Evolutionary conservation across 2,888 invertebrate species (phyloP).

Genomic region (Scaptomyza parva): DNA sequence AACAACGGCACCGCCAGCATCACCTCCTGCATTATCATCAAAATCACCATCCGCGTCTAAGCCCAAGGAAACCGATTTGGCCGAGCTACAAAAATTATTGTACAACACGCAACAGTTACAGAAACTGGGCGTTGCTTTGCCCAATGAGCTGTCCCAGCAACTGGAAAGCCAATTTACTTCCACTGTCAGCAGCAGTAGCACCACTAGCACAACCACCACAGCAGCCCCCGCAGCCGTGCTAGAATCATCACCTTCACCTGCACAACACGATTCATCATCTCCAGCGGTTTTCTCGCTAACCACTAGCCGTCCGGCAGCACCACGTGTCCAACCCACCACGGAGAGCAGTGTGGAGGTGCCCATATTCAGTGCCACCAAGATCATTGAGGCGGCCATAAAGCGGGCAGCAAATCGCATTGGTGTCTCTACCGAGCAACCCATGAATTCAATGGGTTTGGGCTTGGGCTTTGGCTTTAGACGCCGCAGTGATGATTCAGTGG

Average conservation of each 20-base stretch:
- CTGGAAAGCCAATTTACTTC: slow-evolving; percentile 68
- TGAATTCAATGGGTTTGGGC: slow-evolving; percentile 46
- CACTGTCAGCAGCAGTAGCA: slow-evolving; percentile 24
- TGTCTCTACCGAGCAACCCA: slow-evolving; percentile 74
- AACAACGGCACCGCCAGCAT: slow-evolving; percentile 39
- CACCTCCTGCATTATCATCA: too few relatives aligned
- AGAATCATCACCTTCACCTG: slow-evolving; percentile 25
- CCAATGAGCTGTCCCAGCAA: slow-evolving; percentile 76
- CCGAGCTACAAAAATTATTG: slow-evolving; percentile 85
- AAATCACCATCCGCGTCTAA: slow-evolving; percentile 16
- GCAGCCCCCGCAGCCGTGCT: slow-evolving; percentile 22
- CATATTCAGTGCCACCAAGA: slow-evolving; percentile 82
- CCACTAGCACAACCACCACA: slow-evolving; percentile 21
- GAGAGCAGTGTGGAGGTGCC: slow-evolving; percentile 78
- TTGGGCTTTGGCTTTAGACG: slow-evolving; percentile 69
- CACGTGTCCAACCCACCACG: slow-evolving; percentile 66
- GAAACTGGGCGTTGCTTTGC: slow-evolving; percentile 77
- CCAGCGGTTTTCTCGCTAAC: slow-evolving; percentile 81
- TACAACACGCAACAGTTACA: slow-evolving; percentile 84
- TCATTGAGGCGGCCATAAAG: slow-evolving; percentile 82
- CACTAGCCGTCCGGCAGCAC: slow-evolving; percentile 71
- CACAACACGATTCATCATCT: slow-evolving; percentile 62
- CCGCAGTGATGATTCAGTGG: slow-evolving; percentile 65
- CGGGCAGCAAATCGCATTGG: slow-evolving; percentile 80
- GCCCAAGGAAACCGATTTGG: slow-evolving; percentile 85